phyloP scores from a whole-genome alignment of 1,140 invertebrate species.

The Sarcophaga peregrina region DNA sequence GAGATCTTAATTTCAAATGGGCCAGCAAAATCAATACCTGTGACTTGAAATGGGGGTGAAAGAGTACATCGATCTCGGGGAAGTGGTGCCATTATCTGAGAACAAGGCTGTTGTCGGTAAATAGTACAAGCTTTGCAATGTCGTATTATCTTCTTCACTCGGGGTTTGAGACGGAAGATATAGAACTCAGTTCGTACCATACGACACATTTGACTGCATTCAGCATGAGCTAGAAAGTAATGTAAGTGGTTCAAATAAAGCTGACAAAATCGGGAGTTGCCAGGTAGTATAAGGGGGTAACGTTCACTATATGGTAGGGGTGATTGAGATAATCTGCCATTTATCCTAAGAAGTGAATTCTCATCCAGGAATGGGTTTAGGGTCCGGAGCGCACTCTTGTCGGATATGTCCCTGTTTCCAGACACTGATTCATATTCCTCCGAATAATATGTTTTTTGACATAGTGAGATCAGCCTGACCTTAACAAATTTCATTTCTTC shows the following conservation, averaged over 20 bases:
- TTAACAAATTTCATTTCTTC: no score
- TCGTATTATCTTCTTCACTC: no score
- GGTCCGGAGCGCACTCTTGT: background rate
- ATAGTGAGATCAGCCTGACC: background rate
- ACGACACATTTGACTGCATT: constrained; percentile 7
- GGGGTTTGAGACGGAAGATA: background rate
- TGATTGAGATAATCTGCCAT: background rate
- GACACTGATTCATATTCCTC: background rate
- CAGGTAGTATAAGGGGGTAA: background rate
- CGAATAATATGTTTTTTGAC: background rate
- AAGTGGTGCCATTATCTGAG: no score
- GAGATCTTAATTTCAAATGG: no score
- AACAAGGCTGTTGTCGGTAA: no score
- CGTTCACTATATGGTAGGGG: background rate
- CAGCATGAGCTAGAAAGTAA: background rate
- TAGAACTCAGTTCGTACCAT: constrained; percentile 6
- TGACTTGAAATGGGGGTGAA: no score
- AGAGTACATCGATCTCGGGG: no score
- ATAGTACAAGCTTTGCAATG: no score
- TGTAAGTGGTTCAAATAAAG: constrained; percentile 8
- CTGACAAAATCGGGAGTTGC: background rate
- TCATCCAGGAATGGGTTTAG: background rate
- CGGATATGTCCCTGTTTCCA: background rate
- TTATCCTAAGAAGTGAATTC: background rate
- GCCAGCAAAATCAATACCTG: no score